Percentiles rank a stretch among this genome's conserved stretches.
Evolutionary conservation across 2,113 vertebrate genomes (phyloP).

Genomic region (Chaetorhynchus papuensis): DNA sequence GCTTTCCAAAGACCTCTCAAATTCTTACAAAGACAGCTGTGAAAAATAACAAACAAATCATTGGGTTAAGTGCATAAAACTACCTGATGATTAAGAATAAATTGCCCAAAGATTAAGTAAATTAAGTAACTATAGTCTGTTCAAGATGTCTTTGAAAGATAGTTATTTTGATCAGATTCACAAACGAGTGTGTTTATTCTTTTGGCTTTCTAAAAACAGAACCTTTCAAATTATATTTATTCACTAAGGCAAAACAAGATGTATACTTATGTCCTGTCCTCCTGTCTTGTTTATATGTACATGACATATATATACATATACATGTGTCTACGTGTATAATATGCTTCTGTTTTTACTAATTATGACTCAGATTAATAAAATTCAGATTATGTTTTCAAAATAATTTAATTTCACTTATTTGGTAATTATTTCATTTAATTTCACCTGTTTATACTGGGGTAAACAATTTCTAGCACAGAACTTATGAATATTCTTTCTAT

Average conservation of each 20-base stretch:
- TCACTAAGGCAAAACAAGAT: not conserved
- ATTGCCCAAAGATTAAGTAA: not conserved
- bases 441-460: not conserved
- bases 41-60: slow-evolving; percentile 29
- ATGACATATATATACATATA: not conserved
- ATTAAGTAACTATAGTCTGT: not conserved
- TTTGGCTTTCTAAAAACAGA: not conserved
- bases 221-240: not conserved
- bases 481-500: not conserved
- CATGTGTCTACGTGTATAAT: not conserved
- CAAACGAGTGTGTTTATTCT: not conserved
- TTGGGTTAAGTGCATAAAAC: not conserved
- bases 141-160: not conserved
- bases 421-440: not conserved
- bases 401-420: not conserved
- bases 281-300: not conserved
- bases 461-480: not conserved
- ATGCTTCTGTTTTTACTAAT: not conserved
- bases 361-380: not conserved
- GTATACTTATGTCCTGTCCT: not conserved
- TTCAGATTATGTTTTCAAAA: not conserved
- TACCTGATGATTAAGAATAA: not conserved
- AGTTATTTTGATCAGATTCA: not conserved
- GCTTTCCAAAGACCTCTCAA: not conserved
- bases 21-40: not conserved